A percentile compares a stretch with the other conserved stretches of the same genome.
Evolutionary conservation across 2,113 vertebrate genomes (phyloP).

Genomic region (Nesogale talazaci): DNA sequence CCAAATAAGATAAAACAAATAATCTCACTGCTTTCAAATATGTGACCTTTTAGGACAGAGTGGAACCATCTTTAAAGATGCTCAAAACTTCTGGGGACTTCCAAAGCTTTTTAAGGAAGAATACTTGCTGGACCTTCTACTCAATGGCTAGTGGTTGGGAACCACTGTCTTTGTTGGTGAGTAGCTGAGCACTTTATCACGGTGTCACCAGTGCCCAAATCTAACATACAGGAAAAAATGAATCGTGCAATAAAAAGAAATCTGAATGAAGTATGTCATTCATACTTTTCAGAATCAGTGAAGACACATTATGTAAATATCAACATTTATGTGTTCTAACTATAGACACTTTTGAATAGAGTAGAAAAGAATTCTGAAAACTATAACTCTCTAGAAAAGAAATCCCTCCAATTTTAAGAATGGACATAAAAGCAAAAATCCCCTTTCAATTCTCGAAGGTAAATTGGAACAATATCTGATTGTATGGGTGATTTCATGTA

Average conservation of each 20-base stretch:
- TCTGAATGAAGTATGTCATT: not conserved
- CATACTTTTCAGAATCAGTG: not conserved
- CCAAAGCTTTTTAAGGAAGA: too few species aligned
- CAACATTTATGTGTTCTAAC: not conserved
- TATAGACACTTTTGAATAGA: constrained; percentile 14
- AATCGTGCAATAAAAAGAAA: constrained; percentile 1
- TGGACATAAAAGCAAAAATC: not conserved
- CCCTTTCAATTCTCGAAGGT: not conserved
- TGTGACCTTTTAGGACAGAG: too few species aligned
- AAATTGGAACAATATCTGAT: not conserved
- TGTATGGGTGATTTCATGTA: not conserved
- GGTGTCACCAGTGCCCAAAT: not conserved
- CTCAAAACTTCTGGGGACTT: too few species aligned
- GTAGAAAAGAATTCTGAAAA: not conserved
- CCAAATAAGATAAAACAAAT: too few species aligned
- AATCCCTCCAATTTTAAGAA: not conserved
- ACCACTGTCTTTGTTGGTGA: too few species aligned
- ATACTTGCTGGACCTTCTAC: too few species aligned
- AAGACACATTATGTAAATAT: not conserved
- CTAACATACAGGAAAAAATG: constrained; percentile 21
- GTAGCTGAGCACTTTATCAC: too few species aligned
- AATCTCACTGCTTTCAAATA: too few species aligned
- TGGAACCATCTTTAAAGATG: too few species aligned
- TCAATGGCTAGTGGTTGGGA: too few species aligned
- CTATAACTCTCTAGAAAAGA: not conserved